phyloP scores from a whole-genome alignment of 1,140 invertebrate species.

The Drosophila arawakana region DNA sequence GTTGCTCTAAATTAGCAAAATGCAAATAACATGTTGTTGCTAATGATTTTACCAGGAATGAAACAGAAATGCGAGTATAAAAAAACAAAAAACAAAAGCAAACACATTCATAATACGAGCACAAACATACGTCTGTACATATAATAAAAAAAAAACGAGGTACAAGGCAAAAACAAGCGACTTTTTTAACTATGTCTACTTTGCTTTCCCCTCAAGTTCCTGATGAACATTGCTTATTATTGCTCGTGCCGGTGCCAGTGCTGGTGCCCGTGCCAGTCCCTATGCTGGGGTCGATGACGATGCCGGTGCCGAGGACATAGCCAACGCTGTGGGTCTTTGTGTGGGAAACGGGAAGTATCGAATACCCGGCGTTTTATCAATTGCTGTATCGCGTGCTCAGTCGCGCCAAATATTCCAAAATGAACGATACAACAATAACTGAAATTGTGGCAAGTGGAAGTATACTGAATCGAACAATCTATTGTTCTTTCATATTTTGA shows the following conservation, averaged over 20 bases:
- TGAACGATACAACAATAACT: constrained; percentile 42
- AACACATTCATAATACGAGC: constrained; percentile 29
- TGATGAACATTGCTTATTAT: constrained; percentile 27
- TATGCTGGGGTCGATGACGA: background rate
- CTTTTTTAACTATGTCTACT: constrained; percentile 46
- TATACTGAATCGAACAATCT: constrained; percentile 54
- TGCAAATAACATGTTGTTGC: constrained; percentile 78
- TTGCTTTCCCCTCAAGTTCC: constrained; percentile 1
- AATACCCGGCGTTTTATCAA: constrained; percentile 82
- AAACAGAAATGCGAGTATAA: constrained; percentile 13
- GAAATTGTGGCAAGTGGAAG: constrained; percentile 54
- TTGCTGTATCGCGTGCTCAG: constrained; percentile 75
- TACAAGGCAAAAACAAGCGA: constrained; percentile 50
- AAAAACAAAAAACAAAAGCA: constrained; percentile 18
- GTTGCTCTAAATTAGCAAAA: constrained; percentile 71
- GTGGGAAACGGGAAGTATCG: constrained; percentile 69
- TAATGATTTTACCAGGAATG: constrained; percentile 66
- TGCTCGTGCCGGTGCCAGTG: constrained; percentile 15
- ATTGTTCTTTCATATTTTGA: constrained; percentile 50
- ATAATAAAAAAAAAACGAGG: constrained; percentile 55
- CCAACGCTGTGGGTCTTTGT: background rate
- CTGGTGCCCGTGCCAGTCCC: constrained; percentile 9
- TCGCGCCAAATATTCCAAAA: constrained; percentile 52
- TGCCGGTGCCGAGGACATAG: background rate
- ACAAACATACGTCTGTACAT: constrained; percentile 10